Base-by-base conservation (phyloP, 2,888 invertebrate genomes). In the Callinectes sapidus region DNA sequence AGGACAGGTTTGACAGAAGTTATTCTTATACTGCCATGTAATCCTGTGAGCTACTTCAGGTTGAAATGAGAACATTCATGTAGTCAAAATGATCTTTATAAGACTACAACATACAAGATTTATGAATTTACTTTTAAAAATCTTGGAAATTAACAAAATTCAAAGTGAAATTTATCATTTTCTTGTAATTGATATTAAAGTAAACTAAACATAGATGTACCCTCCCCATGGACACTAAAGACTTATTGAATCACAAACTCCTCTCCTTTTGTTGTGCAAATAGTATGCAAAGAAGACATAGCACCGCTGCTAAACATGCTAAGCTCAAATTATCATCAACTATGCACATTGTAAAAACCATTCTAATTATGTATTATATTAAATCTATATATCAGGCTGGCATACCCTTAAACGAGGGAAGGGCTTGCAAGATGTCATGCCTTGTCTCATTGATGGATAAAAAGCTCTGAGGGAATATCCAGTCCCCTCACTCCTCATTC, bases 281-380 rank as follows among this genome's bases (percentile, higher is more conserved):
- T 13, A 28, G n/a, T 23, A n/a, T 16, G 10, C n/a, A 23, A 10
- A 8, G 10, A 71, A 23, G 71, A 28, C 2, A 35, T 16, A 35
- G 35, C 35, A 35, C 28, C 14, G 18, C 32, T 32, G 32, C 32
- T 35, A 81, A 16, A 81, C 32, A 32, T 16, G 32, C 81, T 81
- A 16, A 14, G 35, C 81, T 35, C 35, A 77, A 77, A 81, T 81
- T 35, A 81, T 81, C 16, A 35, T 28, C 1, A 32, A 16, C 28
- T 81, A 81, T 81, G 13, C 35, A 81, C 81, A 81, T 2, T 81
- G 81, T 81, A 35, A 81, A 81, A 81, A 81, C 81, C 35, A 35
- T 35, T 81, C 10, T 13, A 32, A 81, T 35, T 71, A n/a, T n/a
- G n/a, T n/a, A 81, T 81, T 77, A 13, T 14, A 77, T 28, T 77